Base-by-base conservation (phyloP, 2,888 invertebrate species). In the Noctuana brunneofusca region DNA sequence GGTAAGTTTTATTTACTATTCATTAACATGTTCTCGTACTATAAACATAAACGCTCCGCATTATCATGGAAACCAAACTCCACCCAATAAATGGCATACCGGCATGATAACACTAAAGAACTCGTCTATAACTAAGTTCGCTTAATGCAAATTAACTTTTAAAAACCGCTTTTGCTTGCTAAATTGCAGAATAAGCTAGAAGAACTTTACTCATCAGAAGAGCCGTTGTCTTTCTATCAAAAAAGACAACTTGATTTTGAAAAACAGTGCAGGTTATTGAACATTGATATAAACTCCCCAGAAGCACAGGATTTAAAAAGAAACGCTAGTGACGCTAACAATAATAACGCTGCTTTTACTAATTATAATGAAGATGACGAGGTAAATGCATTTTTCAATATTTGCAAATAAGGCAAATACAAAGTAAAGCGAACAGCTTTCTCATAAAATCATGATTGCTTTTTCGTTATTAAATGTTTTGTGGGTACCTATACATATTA, bases 201-300 rank as follows among this genome's bases (percentile, higher is more conserved):
- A 74, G 83, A 86, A 22, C 65, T 76, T 46, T 78, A 76, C 56
- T 53, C 74, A 60, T 80, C 84, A 30, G 89, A 88, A 65, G 92
- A 91, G 69, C 90, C 92, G 14, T 67, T 90, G 63, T 92, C 92
- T 1, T 91, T 84, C 71, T 92, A 86, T 70, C 88, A 89, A 75
- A 90, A 89, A 68, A 81, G 86, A 67, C 89, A 90, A 67, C 76
- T 86, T 35, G 92, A 92, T 65, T 89, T 91, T 66, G 85, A 88
- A 68, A 91, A 87, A 69, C 84, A 92, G 72, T 91, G 91, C 84
- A 88, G 84, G 81, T 86, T 89, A 70, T 75, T 89, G 65, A 78
- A 86, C 62, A 86, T 90, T 69, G 89, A 86, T 65, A 73, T 85
- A 58, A 79, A 88, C 67, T 89, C 89, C 8, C 78, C 81, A 58